Percentiles rank a stretch among this genome's conserved stretches.
Evolutionary conservation across 2,888 invertebrate species (phyloP).

Genomic region (Cephus nigrinus): DNA sequence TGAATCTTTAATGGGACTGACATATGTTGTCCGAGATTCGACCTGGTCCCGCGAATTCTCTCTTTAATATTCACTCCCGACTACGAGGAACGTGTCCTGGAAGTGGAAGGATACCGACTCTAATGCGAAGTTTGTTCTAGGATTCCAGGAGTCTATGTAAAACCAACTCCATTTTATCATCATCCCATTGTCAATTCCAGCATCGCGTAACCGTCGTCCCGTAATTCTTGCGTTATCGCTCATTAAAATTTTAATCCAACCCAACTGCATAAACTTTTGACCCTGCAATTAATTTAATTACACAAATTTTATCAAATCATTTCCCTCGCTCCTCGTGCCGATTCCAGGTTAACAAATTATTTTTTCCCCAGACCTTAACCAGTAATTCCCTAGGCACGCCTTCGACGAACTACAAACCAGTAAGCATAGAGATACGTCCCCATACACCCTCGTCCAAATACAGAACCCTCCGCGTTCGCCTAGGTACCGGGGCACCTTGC

Average conservation of each 20-base stretch:
- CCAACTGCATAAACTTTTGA: neutral
- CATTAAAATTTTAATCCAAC: neutral
- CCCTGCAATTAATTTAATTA: neutral
- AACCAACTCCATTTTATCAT: neutral
- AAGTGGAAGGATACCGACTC: neutral
- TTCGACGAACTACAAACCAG: neutral
- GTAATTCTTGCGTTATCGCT: neutral
- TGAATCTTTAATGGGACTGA: conserved; percentile 5
- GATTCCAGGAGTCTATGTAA: neutral
- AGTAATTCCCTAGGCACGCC: neutral
- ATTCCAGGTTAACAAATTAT: neutral
- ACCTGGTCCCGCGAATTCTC: conserved; percentile 1
- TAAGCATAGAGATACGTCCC: neutral
- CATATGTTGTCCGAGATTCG: conserved; percentile 11
- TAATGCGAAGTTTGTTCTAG: neutral
- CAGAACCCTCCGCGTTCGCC: neutral
- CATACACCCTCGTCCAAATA: accelerated
- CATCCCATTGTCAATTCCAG: neutral
- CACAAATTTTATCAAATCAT: neutral
- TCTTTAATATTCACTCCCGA: conserved; percentile 7
- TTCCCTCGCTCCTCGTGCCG: too few relatives aligned
- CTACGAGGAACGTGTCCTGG: neutral
- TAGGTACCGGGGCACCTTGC: neutral
- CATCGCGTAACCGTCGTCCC: neutral
- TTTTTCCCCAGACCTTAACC: neutral